Evolutionary conservation across 2,888 invertebrate species (phyloP).

Genomic region (Megastigmus dorsalis): DNA sequence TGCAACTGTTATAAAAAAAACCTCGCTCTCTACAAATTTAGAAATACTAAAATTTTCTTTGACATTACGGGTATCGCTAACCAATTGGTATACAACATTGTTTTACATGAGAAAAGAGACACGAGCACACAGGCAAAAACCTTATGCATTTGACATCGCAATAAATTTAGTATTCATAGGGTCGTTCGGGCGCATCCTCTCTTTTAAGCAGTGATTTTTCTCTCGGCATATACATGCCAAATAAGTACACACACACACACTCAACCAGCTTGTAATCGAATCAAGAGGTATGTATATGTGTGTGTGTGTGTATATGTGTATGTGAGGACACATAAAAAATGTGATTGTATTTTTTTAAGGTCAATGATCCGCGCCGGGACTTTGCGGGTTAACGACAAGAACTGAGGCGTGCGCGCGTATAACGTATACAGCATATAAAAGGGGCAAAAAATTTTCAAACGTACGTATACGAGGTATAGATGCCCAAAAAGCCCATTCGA

Average conservation of each 20-base stretch:
- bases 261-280: constrained; percentile 7
- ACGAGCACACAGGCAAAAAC: background rate
- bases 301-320: too few relatives aligned
- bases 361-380: background rate
- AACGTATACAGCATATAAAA: background rate
- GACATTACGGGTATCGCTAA: too few relatives aligned
- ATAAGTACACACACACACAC: too few relatives aligned
- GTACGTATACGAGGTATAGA: background rate
- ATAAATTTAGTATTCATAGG: constrained; percentile 25
- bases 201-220: constrained; percentile 5
- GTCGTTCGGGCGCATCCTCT: background rate
- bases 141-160: background rate
- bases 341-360: constrained; percentile 16
- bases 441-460: too few relatives aligned
- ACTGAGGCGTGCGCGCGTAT: background rate
- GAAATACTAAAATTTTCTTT: background rate
- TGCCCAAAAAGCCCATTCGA: background rate
- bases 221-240: constrained; percentile 3
- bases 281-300: too few relatives aligned
- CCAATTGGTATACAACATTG: background rate
- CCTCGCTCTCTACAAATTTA: too few relatives aligned
- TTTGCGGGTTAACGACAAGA: constrained; percentile 1
- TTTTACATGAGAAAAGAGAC: too few relatives aligned
- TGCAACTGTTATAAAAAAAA: too few relatives aligned
- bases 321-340: background rate